Evolutionary conservation across 2,113 vertebrate species (phyloP), one percentile per base, ranked within the genome.

Genomic region (Prionailurus bengalensis): DNA sequence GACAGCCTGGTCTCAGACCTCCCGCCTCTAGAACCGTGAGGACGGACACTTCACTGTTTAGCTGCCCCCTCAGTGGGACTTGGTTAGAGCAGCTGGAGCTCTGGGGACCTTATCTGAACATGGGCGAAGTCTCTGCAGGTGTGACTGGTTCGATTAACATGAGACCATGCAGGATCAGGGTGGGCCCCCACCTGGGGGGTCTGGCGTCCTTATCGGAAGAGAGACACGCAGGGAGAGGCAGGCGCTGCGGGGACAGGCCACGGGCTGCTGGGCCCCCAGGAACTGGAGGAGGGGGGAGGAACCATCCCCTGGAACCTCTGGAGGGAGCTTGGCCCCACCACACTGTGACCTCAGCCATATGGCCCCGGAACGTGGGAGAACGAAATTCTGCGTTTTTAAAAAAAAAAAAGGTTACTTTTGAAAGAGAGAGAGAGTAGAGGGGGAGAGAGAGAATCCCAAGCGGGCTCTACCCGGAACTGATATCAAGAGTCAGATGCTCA

Each of bases 31-130:
- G 45, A 33, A 7, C n/a, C 1, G 5, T 3, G 13, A 63, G 63
- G 5, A 29, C 13, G 27, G 4, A 45, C 53, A 15, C 15, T 5
- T 16, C 21, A 9, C 0, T 9, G 45, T 53, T 5, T 0, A 7
- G 58, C 45, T 1, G 25, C 19, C 55, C 29, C 0, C 1, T 3
- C 29, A 0, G 4, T 0, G 36, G 66, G 0, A 15, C 51, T 63
- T 74, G 45, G 33, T 6, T 2, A 3, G 0, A 17, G 39, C 42
- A 27, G 36, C 88, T 31, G 5, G 7, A 6, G 27, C 36, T 4
- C 3, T 21, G 21, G 78, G 4, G 36, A 36, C 55, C 68, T 76
- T 23, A 58, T 45, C 36, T 36, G 76, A 29, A 29, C 25, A 76
- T 36, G 66, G 45, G 39, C 11, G 14, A 15, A n/a, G 15, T 51